Evolutionary conservation across 92 coral and sea anemone species (phyloP), one percentile per base, ranked within the genome.

Genomic region (Epizoanthus fatuus): DNA sequence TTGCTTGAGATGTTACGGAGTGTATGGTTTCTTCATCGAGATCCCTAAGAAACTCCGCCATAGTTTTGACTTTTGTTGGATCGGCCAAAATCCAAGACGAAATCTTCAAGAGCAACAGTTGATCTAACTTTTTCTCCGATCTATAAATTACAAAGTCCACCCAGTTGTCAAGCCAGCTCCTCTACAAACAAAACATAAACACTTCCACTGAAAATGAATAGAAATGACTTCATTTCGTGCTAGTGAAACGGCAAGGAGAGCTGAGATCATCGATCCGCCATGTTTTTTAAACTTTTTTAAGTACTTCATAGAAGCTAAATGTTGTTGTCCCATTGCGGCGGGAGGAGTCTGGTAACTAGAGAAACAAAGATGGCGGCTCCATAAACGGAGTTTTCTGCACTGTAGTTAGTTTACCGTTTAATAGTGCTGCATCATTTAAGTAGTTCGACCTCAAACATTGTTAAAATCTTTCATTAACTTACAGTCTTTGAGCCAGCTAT

Each of bases 211-310:
- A 38, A 17, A n/a, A 8, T 11, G 2, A 57, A 60, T 40, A 16
- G 64, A 60, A 59, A 57, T 57, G 69, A 77, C 12, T 37, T 77
- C 9, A 57, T 39, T 11, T 7, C 10, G 64, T 47, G 56, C 57
- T 2, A 7, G 65, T 19, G n/a, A 53, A 10, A 3, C 0, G 14
- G 0, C 51, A 10, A 16, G 0, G 8, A 58, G 82, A 59, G 57
- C 45, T 77, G 82, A 76, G 70, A 42, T 77, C 82, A 77, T 22
- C 7, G 15, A 32, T 77, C 82, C 82, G 57, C 82, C 82, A 77
- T 77, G 44, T 60, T 77, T 58, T 42, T 17, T 7, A 0, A 3
- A 37, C 3, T 17, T 29, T 3, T 5, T 1, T 25, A 17, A 1
- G 70, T 77, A 77, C 82, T 77, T 77, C 70, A 15, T 19, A 77